These are phyloP conservation scores for Rotaria macrura DNA, from an alignment of 2,888 invertebrate genomes.

Conservation along the genomic window DNA sequence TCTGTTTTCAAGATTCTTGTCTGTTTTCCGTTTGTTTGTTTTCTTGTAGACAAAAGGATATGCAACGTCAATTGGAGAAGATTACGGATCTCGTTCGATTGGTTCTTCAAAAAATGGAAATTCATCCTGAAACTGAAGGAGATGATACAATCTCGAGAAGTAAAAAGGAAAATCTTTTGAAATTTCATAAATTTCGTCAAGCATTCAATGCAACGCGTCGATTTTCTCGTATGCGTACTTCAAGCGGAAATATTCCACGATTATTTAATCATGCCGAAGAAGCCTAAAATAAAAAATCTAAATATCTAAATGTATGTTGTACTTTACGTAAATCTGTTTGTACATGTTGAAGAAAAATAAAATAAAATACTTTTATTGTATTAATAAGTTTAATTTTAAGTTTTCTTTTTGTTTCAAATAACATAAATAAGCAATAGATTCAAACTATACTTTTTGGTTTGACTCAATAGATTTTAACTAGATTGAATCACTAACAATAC, in stretches of 20 bases:
- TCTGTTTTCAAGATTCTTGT: background rate
- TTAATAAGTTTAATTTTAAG: too few relatives aligned
- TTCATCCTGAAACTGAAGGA: background rate
- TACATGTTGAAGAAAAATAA: too few relatives aligned
- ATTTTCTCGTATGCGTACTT: background rate
- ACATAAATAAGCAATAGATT: too few relatives aligned
- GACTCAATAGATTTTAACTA: too few relatives aligned
- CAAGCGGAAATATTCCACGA: background rate
- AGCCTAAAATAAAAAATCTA: too few relatives aligned
- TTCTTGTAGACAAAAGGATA: constrained; percentile 19
- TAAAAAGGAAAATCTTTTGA: background rate
- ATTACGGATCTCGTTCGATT: constrained; percentile 26
- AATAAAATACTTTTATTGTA: too few relatives aligned
- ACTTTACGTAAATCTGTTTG: too few relatives aligned
- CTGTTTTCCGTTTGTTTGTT: background rate
- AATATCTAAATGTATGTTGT: background rate
- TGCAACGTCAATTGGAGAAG: constrained; percentile 18
- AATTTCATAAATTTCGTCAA: background rate
- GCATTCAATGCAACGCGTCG: background rate
- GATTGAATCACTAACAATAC: too few relatives aligned
- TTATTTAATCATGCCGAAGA: background rate
- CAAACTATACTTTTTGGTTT: too few relatives aligned
- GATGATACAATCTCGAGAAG: background rate
- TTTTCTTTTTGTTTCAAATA: too few relatives aligned
- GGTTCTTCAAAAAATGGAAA: constrained; percentile 24